Base-by-base conservation (phyloP, 2,113 vertebrate species). In the Pipra filicauda region DNA sequence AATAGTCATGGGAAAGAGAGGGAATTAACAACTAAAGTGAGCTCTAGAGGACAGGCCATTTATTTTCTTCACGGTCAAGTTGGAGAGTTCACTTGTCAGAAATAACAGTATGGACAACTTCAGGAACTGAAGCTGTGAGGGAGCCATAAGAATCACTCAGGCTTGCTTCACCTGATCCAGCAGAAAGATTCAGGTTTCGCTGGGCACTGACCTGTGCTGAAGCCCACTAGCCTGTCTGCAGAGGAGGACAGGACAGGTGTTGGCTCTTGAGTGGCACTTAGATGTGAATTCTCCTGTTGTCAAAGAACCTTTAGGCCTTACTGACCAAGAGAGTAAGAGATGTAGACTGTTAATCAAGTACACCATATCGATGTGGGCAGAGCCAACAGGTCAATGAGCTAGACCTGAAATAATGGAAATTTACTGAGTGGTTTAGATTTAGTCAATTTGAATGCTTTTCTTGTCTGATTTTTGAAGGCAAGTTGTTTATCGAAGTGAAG, bases 401-500 rank as follows among this genome's bases (percentile, higher is more conserved):
- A 23, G 62, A 81, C 7, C 33, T 82, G 72, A 59, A 86, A 57
- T 79, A 88, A 73, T 35, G 84, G 41, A 76, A 82, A 83, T 76
- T 27, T 77, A 92, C 78, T 37, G 62, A 73, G 59, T 27, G 55
- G 28, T 52, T 89, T 94, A 78, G 61, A 64, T 80, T 72, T 43
- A 83, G 61, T 57, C 11, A 15, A 12, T 78, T 71, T 33, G 65
- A 92, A 91, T 66, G 59, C 65, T 95, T 81, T 84, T 52, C 78
- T 95, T 95, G 95, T 91, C 95, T 95, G 95, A 93, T 88, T 81
- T 87, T 92, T 88, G 80, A 94, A 92, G 88, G 66, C 89, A 92
- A 95, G 67, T 81, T 95, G 93, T 96, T 97, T 97, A 87, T 92
- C 87, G 88, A 90, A 65, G 90, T 65, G 37, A 94, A 95, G 75